Conservation (phyloP, 2,113 vertebrate genomes). For the Empidonax alnorum region DNA sequence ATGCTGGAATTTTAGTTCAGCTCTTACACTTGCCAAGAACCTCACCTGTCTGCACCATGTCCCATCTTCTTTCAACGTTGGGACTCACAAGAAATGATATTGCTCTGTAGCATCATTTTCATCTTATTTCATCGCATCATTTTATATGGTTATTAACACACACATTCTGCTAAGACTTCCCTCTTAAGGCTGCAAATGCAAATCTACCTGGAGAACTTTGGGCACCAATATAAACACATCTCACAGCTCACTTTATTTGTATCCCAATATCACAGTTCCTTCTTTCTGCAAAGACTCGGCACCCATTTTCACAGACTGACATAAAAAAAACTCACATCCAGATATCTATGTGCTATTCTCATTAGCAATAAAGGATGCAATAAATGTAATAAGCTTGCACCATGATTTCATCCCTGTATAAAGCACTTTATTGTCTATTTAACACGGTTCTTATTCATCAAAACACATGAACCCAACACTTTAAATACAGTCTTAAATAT, state of each 20-base stretch:
- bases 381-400: neutral
- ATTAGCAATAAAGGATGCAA: neutral
- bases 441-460: neutral
- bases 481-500: neutral
- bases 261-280: neutral
- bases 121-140: neutral
- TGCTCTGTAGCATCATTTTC: neutral
- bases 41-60: neutral
- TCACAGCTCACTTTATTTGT: neutral
- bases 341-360: neutral
- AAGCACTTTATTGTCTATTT: neutral
- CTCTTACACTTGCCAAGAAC: neutral
- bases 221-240: neutral
- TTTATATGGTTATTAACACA: neutral
- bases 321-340: neutral
- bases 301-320: neutral
- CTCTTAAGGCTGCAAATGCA: neutral
- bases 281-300: neutral
- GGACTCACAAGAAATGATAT: neutral
- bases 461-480: neutral
- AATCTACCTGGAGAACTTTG: neutral
- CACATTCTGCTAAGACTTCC: neutral
- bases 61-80: neutral
- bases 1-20: neutral
- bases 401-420: neutral